A percentile compares a stretch with the other conserved stretches of the same genome.
phyloP scores from a whole-genome alignment of 1,140 invertebrate genomes.

The Gyrodactylus salaris region DNA sequence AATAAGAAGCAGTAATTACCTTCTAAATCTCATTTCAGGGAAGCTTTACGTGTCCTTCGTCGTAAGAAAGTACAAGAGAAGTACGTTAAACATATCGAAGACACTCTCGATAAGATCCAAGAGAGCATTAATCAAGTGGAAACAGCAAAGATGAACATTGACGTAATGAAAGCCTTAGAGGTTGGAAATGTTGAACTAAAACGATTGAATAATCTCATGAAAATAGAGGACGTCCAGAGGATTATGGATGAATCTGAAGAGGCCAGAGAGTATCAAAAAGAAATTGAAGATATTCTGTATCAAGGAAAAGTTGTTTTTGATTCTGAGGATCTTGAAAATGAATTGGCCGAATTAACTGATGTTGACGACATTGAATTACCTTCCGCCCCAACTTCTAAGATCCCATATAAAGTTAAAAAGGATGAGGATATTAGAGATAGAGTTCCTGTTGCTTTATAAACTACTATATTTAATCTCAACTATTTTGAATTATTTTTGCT shows the following conservation, averaged over 20 bases:
- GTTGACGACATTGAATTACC: not conserved
- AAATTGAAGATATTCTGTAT: not conserved
- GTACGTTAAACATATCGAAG: not conserved
- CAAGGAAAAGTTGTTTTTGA: not conserved
- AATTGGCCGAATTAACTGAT: not conserved
- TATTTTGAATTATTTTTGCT: too few relatives aligned
- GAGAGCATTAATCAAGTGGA: not conserved
- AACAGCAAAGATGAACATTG: not conserved
- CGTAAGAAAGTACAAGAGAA: not conserved
- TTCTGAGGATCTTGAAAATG: not conserved
- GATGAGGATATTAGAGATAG: not conserved
- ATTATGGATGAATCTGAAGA: not conserved
- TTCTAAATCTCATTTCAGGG: not conserved
- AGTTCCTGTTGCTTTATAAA: not conserved
- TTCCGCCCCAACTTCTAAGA: not conserved
- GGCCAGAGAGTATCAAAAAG: not conserved
- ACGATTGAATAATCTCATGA: not conserved
- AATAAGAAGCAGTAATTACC: not conserved
- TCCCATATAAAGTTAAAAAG: too few relatives aligned
- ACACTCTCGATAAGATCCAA: not conserved
- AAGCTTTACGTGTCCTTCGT: not conserved
- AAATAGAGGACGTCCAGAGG: not conserved
- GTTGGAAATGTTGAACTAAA: not conserved
- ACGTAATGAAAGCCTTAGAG: not conserved
- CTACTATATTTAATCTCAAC: too few relatives aligned